These are phyloP conservation scores for Leucopsar rothschildi DNA, from an alignment of 2,113 vertebrate genomes.

Conservation along the genomic window DNA sequence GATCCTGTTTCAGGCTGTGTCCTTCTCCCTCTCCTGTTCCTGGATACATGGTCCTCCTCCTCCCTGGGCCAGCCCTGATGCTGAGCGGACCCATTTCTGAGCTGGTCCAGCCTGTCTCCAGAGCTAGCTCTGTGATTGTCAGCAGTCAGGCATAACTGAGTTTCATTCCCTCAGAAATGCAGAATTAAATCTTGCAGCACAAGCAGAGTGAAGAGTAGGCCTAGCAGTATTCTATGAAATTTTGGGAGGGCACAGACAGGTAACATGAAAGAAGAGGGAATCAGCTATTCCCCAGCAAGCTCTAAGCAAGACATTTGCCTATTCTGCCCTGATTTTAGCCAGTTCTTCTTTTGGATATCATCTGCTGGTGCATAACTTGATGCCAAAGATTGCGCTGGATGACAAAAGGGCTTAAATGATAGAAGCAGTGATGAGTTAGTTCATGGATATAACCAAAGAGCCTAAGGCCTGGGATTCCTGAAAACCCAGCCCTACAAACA, in stretches of 20 bases:
- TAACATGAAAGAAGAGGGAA: background rate
- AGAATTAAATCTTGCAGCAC: background rate
- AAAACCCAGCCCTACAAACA: background rate
- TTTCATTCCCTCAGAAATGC: background rate
- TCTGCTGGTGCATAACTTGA: background rate
- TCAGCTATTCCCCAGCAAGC: background rate
- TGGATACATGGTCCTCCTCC: background rate
- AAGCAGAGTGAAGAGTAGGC: background rate
- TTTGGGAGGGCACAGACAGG: accelerated
- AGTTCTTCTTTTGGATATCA: background rate
- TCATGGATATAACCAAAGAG: background rate
- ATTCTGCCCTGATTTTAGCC: background rate
- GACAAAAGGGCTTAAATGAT: background rate
- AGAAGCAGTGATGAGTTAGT: background rate
- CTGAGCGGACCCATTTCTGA: background rate
- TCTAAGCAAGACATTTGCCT: background rate
- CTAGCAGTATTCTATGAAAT: background rate
- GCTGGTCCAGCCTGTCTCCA: background rate
- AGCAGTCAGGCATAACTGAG: background rate
- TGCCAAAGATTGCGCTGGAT: background rate
- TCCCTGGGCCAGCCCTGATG: background rate
- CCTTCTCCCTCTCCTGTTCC: background rate
- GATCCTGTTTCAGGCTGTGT: background rate
- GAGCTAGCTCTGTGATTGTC: background rate
- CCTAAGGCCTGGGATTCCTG: background rate